Evolutionary conservation across 2,797 vertebrate species (phyloP), one percentile per base, ranked within the genome.

Genomic region (Tokudaia tokunoshimensis): DNA sequence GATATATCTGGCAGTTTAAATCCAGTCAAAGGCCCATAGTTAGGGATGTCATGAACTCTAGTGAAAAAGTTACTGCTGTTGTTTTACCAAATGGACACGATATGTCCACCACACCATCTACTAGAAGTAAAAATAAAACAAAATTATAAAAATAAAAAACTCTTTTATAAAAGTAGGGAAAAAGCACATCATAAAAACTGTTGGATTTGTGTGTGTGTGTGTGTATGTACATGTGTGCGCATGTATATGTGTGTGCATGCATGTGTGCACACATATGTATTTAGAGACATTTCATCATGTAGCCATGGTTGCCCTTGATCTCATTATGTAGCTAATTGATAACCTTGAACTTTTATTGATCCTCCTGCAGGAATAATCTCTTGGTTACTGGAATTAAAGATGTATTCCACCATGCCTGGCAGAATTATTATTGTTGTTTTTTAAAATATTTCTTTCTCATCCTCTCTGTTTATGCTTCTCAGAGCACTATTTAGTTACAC

Each of bases 391-490:
- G 41, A 34, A 70, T 70, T 86, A 24, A 86, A 86, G 31, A 47
- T 24, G 12, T 85, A 12, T 2, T 52, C 19, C 20, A 70, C 13
- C 0, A 50, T 70, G 44, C 29, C 29, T 47, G 61, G 26, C 17
- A 67, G 17, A n/a, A 14, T n/a, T 13, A 34, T 20, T 57, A 2
- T 80, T 80, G 13, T 6, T 22, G n/a, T 5, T 44, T 44, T 75
- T 75, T 74, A 22, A 75, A 75, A 81, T 67, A 52, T 31, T 63
- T 94, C 22, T 72, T 94, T 85, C 41, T 22, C 57, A 65, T 76
- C 94, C 22, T 52, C 82, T 87, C 85, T 91, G 63, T 84, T 92
- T 91, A 59, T 89, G n/a, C 57, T 92, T 90, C 92, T 31, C 12
- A 47, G 41, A 47, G 31, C 59, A 65, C 41, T 12, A 20, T 37